Conservation (phyloP, 2,113 vertebrate species). For the Perca fluviatilis region DNA sequence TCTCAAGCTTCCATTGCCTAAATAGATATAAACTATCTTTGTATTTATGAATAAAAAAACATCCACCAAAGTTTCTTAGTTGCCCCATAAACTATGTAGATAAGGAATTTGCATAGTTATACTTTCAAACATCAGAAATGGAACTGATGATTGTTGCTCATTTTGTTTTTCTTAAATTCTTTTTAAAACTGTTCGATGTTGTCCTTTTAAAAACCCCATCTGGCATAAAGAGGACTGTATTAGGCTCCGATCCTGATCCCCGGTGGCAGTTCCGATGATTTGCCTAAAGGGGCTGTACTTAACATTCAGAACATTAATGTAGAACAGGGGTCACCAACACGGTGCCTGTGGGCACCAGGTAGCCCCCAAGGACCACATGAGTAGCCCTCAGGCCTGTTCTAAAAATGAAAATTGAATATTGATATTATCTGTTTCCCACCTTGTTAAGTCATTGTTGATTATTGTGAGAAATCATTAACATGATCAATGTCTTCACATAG, state of each 20-base stretch:
- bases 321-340: no score
- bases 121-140: background rate
- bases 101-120: background rate
- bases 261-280: background rate
- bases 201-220: background rate
- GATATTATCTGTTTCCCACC: no score
- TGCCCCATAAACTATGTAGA: background rate
- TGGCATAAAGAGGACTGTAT: background rate
- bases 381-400: no score
- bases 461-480: no score
- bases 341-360: no score
- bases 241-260: background rate
- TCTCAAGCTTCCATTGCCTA: background rate
- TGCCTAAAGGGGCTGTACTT: no score
- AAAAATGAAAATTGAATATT: no score
- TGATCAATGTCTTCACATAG: no score
- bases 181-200: background rate
- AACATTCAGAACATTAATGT: no score
- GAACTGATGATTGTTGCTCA: background rate
- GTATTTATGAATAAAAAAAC: slow-evolving; percentile 11
- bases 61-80: background rate
- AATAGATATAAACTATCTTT: background rate
- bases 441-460: no score
- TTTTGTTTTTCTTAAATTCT: background rate
- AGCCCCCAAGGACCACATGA: no score